Percentiles rank a stretch among this genome's conserved stretches.
Evolutionary conservation across 1,140 invertebrate species (phyloP).

Genomic region (Drosophila novamexicana): DNA sequence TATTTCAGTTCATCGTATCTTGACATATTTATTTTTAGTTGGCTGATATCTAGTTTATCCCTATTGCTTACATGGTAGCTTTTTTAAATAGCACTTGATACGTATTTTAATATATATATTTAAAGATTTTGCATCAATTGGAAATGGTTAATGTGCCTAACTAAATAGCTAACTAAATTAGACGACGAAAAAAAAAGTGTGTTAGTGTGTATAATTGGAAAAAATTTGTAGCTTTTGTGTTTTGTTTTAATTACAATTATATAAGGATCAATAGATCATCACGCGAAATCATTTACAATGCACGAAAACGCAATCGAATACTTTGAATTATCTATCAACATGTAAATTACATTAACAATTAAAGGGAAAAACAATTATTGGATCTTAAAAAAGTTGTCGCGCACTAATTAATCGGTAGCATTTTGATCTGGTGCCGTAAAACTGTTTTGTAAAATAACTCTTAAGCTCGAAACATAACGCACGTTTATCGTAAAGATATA

Average conservation of each 20-base stretch:
- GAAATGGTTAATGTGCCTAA: constrained; percentile 65
- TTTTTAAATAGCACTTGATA: constrained; percentile 33
- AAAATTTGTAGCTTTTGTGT: constrained; percentile 6
- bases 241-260: constrained; percentile 17
- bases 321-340: constrained; percentile 25
- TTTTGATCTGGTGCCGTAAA: constrained; percentile 16
- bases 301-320: constrained; percentile 19
- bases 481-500: constrained; percentile 16
- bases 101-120: constrained; percentile 31
- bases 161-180: constrained; percentile 68
- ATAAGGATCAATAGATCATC: constrained; percentile 36
- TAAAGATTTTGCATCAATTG: constrained; percentile 52
- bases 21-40: constrained; percentile 46
- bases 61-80: constrained; percentile 31
- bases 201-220: constrained; percentile 12
- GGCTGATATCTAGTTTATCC: constrained; percentile 38
- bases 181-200: constrained; percentile 21
- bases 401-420: neutral
- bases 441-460: constrained; percentile 23
- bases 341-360: constrained; percentile 30
- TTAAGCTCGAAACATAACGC: constrained; percentile 21
- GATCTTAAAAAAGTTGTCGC: neutral
- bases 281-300: constrained; percentile 53
- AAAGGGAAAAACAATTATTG: constrained; percentile 7
- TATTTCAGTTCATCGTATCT: constrained; percentile 63